A percentile compares a stretch with the other conserved stretches of the same genome.
Conservation (phyloP, 1,140 invertebrate species). For the Neuroterus valhalla region DNA sequence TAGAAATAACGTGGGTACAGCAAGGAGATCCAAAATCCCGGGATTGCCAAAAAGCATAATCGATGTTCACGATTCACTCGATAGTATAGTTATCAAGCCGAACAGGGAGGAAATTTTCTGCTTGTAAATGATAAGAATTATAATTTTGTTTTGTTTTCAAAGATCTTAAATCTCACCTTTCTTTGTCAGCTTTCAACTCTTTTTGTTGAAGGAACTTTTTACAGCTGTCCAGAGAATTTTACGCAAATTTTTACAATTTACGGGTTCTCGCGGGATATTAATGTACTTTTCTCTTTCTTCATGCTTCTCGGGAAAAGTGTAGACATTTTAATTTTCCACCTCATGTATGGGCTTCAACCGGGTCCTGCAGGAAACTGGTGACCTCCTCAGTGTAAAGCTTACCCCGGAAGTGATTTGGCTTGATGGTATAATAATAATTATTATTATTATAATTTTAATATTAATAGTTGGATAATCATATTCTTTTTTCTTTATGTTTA, state of each 20-base stretch:
- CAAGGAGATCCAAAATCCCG: background rate
- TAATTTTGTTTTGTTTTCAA: background rate
- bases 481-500: too few relatives aligned
- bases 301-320: background rate
- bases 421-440: too few relatives aligned
- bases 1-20: background rate
- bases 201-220: conserved; percentile 23
- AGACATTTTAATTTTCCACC: too few relatives aligned
- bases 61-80: background rate
- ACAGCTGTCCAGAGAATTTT: background rate
- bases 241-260: conserved; percentile 15
- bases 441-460: too few relatives aligned
- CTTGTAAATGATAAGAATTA: background rate
- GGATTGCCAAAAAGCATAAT: background rate
- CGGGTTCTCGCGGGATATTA: background rate
- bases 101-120: conserved; percentile 12
- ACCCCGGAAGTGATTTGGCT: too few relatives aligned
- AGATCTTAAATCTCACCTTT: too few relatives aligned
- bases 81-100: background rate
- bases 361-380: too few relatives aligned
- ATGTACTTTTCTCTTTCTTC: conserved; percentile 3
- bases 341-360: too few relatives aligned
- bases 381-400: too few relatives aligned
- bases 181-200: background rate
- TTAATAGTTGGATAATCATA: too few relatives aligned